Percentiles rank a stretch among this genome's conserved stretches.
Conservation (phyloP, 2,113 vertebrate species). For the Nipponia nippon region DNA sequence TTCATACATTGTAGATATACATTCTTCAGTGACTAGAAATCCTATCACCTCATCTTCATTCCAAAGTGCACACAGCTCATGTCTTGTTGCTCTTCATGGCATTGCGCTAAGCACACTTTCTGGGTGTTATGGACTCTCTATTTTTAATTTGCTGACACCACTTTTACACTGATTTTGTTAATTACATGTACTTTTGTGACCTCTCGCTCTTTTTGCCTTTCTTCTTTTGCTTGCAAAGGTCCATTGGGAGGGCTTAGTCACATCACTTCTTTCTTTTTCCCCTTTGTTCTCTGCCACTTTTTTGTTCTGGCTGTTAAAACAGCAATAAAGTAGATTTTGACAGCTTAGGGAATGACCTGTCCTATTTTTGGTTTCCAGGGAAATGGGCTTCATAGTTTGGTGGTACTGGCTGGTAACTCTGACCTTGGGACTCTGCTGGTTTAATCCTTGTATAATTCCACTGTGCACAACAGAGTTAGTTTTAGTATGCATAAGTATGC, state of each 20-base stretch:
- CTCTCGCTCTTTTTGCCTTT: slow-evolving; percentile 3
- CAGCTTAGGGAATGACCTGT: slow-evolving; percentile 6
- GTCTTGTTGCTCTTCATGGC: background rate
- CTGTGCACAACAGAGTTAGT: background rate
- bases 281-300: background rate
- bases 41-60: background rate
- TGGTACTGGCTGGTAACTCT: background rate
- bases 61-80: background rate
- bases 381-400: slow-evolving; percentile 3
- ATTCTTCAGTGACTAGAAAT: background rate
- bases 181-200: slow-evolving; percentile 14
- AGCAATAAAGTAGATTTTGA: slow-evolving; percentile 22
- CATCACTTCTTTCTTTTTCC: slow-evolving; percentile 46
- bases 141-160: slow-evolving; percentile 58
- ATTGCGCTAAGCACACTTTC: background rate
- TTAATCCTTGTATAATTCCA: background rate
- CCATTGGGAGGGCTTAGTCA: slow-evolving; percentile 25
- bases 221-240: slow-evolving; percentile 36
- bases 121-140: slow-evolving; percentile 17
- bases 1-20: background rate
- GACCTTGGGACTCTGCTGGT: background rate
- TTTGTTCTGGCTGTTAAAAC: background rate
- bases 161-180: slow-evolving; percentile 57
- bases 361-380: slow-evolving; percentile 7
- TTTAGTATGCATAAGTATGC: slow-evolving; percentile 1